Evolutionary conservation across 2,797 vertebrate species (phyloP).

Genomic region (Clamator glandarius): DNA sequence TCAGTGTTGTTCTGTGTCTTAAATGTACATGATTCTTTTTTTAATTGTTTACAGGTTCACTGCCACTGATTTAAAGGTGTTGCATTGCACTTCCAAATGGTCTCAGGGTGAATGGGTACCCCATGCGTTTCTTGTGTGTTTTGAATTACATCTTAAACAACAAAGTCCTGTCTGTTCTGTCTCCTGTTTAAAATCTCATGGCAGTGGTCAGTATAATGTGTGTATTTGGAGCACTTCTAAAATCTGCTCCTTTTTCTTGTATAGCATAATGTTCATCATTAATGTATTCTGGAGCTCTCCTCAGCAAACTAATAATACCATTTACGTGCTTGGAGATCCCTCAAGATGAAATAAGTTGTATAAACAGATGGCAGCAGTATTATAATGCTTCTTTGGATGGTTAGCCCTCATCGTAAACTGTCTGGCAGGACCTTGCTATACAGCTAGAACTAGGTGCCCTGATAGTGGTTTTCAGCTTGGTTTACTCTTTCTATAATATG

Average conservation of each 20-base stretch:
- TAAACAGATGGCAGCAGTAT: slow-evolving; percentile 25
- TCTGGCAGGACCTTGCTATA: not conserved
- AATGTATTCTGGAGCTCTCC: not conserved
- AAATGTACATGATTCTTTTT: not conserved
- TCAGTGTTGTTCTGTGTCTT: not conserved
- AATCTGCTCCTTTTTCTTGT: not conserved
- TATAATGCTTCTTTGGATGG: not conserved
- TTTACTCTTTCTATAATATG: slow-evolving; percentile 33
- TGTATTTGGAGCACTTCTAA: not conserved
- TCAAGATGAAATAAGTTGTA: not conserved
- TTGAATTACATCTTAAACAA: not conserved
- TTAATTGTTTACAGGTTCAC: not conserved
- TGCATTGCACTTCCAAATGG: not conserved
- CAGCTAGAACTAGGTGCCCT: slow-evolving; percentile 18
- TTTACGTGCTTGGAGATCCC: slow-evolving; percentile 5
- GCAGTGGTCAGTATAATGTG: not conserved
- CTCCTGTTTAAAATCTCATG: not conserved
- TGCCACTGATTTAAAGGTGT: not conserved
- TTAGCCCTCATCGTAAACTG: not conserved
- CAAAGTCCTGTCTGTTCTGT: not conserved
- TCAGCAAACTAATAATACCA: not conserved
- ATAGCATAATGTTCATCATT: not conserved
- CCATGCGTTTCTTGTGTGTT: not conserved
- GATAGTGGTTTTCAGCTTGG: slow-evolving; percentile 41
- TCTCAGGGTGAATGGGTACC: not conserved